Conservation (phyloP, 1,140 invertebrate species). For the Tigriopus japonicus region DNA sequence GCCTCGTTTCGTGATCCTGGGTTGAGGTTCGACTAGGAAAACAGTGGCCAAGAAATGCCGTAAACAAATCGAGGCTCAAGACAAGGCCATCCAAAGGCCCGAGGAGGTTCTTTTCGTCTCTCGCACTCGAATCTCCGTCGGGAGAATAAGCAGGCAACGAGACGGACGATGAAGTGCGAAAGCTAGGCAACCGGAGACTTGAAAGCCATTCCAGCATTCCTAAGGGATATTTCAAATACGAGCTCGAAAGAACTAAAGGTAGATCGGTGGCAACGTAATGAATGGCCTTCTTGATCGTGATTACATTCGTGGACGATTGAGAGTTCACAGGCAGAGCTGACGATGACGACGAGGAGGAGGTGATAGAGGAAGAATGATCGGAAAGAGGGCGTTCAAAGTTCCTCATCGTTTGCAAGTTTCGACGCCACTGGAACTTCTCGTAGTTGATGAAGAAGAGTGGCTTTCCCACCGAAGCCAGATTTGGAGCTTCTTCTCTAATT, state of each 20-base stretch:
- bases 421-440: not conserved
- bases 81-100: too few species aligned
- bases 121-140: too few species aligned
- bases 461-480: not conserved
- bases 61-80: too few species aligned
- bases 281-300: not conserved
- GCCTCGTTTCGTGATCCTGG: too few species aligned
- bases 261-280: conserved; percentile 1
- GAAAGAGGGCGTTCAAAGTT: not conserved
- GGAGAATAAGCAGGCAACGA: too few species aligned
- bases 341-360: too few species aligned
- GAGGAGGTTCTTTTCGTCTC: too few species aligned
- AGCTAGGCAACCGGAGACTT: too few species aligned
- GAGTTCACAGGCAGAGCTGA: not conserved
- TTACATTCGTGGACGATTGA: not conserved
- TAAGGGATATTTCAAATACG: not conserved
- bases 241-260: not conserved
- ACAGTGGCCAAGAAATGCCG: too few species aligned
- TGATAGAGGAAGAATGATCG: not conserved
- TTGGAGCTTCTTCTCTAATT: not conserved
- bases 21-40: too few species aligned
- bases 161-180: too few species aligned
- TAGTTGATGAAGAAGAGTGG: not conserved
- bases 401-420: not conserved
- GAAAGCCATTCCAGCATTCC: too few species aligned